Percentiles rank a stretch among this genome's conserved stretches.
Conservation (phyloP, 2,113 vertebrate genomes). For the Picathartes gymnocephalus region DNA sequence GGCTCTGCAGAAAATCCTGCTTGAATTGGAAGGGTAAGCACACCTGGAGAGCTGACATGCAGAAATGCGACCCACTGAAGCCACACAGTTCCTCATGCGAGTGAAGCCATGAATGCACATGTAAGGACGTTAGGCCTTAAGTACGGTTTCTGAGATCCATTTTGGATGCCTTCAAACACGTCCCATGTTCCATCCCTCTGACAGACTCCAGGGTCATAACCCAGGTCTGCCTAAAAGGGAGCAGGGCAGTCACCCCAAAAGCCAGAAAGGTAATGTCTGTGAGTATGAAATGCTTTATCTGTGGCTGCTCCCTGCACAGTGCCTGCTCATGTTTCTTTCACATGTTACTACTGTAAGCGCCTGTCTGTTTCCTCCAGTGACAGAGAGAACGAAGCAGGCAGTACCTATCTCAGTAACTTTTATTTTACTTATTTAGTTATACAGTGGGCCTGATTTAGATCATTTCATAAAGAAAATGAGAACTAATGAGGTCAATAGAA, state of each 20-base stretch:
- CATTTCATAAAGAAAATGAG: background rate
- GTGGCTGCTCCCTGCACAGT: background rate
- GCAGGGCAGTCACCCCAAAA: background rate
- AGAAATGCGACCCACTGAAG: background rate
- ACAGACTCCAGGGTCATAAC: background rate
- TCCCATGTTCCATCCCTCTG: rapidly evolving
- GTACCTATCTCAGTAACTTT: background rate
- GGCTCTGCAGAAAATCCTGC: background rate
- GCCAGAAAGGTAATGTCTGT: background rate
- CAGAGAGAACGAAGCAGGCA: background rate
- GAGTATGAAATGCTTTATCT: background rate
- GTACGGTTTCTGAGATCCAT: background rate
- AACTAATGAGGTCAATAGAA: background rate
- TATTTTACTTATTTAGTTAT: background rate
- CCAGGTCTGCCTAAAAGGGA: background rate
- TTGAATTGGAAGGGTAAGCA: background rate
- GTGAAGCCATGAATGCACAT: rapidly evolving
- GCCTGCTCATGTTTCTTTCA: background rate
- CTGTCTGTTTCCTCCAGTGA: background rate
- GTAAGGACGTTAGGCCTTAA: background rate
- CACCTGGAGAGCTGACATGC: background rate
- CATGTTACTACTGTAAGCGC: background rate
- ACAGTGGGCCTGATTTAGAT: background rate
- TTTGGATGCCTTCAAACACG: rapidly evolving
- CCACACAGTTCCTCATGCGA: rapidly evolving